Base-by-base conservation (phyloP, 2,113 vertebrate species). In the Dicaeum eximium region DNA sequence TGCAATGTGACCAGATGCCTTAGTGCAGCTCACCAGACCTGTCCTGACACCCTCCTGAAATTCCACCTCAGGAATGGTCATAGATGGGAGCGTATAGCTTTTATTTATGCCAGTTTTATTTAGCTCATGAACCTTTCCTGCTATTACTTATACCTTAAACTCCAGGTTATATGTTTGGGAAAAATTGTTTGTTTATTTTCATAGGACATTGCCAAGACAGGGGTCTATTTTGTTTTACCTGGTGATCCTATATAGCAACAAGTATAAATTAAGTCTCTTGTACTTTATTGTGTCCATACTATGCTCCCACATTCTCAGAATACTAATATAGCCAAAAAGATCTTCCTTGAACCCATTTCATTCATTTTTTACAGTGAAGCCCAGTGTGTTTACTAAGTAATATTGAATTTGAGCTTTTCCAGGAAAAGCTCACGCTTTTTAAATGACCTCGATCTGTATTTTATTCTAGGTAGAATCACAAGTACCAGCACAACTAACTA, bases 391-490 rank as follows among this genome's bases (percentile, higher is more conserved):
- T 65, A 71, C 31, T 65, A 79, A 75, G 28, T 33, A 37, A 80
- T 75, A 81, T 10, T 5, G 45, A 54, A 91, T 60, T 70, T 51
- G 13, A 60, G 15, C 1, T 75, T 82, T 81, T 86, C 31, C 33
- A 60, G 28, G 86, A 88, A 89, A 61, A 75, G 11, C 22, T 66
- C 17, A 44, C 6, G 2, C 15, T 91, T 95, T 90, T 80, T 27
- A 85, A 91, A 90, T 71, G 5, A 67, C 27, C 54, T 80, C 33
- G 4, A 42, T 78, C 47, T 74, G 25, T 56, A 28, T 67, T 81
- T 82, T 90, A 80, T 86, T 61, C 48, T 24, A 80, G 62, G 37
- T 82, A 90, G 50, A 80, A 92, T 82, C 62, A 77, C 27, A 77
- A 65, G 30, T 40, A 80, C 45, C 10, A n/a, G 50, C 10, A 44